Evolutionary conservation across 2,113 vertebrate species (phyloP).

Genomic region (Austrofundulus limnaeus): DNA sequence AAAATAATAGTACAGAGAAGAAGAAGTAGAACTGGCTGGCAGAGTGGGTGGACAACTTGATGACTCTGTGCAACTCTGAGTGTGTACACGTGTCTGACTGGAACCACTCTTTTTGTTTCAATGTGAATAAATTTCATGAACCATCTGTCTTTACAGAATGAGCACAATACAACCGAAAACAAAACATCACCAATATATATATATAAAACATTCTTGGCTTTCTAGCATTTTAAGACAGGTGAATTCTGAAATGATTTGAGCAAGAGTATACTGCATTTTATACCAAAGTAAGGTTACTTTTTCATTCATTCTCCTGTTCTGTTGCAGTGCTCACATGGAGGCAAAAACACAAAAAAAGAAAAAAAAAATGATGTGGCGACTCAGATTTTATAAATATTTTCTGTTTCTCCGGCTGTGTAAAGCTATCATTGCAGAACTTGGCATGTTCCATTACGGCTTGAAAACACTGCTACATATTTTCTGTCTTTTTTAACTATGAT

Average conservation of each 20-base stretch:
- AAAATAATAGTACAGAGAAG: constrained; percentile 55
- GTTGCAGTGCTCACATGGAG: constrained; percentile 12
- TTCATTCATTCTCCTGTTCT: constrained; percentile 24
- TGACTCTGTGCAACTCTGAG: constrained; percentile 28
- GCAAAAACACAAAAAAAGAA: too few relatives aligned
- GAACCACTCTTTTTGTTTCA: constrained; percentile 12
- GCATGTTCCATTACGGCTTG: constrained; percentile 67
- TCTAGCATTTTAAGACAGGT: neutral
- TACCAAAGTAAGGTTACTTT: neutral
- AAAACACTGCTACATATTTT: constrained; percentile 60
- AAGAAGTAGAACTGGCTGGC: constrained; percentile 24
- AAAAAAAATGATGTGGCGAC: constrained; percentile 42
- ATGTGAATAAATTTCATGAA: constrained; percentile 2
- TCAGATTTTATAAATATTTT: constrained; percentile 44
- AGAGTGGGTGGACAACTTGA: constrained; percentile 49
- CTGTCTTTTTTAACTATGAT: constrained; percentile 24
- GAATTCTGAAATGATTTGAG: neutral
- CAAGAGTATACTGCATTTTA: neutral
- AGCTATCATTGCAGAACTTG: constrained; percentile 53
- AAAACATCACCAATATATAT: neutral
- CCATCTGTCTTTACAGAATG: constrained; percentile 4
- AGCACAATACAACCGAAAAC: constrained; percentile 4
- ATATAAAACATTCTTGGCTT: constrained; percentile 2
- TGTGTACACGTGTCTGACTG: constrained; percentile 5
- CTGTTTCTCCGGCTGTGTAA: constrained; percentile 45